Base-by-base conservation (phyloP, 1,140 invertebrate species). In the Geopemphigus sp. region DNA sequence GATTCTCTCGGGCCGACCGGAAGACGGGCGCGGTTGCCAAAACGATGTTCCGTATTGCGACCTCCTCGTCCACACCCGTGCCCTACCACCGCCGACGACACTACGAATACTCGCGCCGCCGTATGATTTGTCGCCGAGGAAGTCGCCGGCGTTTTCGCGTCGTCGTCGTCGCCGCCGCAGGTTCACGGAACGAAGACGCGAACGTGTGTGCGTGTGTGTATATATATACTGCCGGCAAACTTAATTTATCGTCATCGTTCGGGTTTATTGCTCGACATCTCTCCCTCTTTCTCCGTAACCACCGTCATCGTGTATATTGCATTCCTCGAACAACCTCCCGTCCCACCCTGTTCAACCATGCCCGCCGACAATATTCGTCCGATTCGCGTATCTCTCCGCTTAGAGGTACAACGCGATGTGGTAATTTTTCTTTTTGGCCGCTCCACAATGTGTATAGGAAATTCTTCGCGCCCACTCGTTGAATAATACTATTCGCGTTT, bases 221-320 rank as follows among this genome's bases (percentile, higher is more conserved):
- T 19, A 15, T n/a, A 32, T 19, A 15, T 32, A 68, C 64, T 68
- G 66, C 45, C 24, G 73, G 29, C 73, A 39, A 59, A 61, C 74
- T 78, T 63, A 78, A 78, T 78, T 78, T 78, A 78, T 78, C n/a
- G 72, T 57, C 74, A n/a, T 61, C 74, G 74, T 63, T 78, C 39
- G 74, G 74, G 74, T 78, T 78, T 78, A 78, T 78, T 63, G 74
- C 74, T 50, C 15, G 26, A n/a, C 22, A 47, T 45, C 74, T 14
- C 24, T 39, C 24, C 15, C 32, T 5, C 4, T n/a, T 15, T 26
- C 12, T 5, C 59, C 8, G 24, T 4, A 26, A 1, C 5, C 15
- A 47, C 6, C 47, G 29, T 10, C 22, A 17, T 11, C 17, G 11
- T n/a, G 45, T 68, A 50, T 68, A 68, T 68, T 68, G 68, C 68